Base-by-base conservation (phyloP, 2,113 vertebrate genomes). In the Axis porcinus region DNA sequence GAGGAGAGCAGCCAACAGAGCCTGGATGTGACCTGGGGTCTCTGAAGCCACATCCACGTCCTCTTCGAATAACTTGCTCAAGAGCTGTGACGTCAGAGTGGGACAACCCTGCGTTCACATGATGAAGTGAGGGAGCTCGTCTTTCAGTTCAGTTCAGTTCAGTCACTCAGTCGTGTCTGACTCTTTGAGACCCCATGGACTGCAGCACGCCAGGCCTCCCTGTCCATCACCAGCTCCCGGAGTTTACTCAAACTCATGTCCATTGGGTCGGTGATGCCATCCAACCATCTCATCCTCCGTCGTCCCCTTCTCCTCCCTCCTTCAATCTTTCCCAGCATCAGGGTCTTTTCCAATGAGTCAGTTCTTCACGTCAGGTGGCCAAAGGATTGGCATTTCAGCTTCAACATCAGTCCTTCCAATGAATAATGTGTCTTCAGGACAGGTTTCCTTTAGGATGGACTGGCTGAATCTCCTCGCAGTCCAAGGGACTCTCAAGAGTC, bases 11-110 rank as follows among this genome's bases (percentile, higher is more conserved):
- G 25, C 17, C 40, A 28, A 6, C 47, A 13, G 33, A 58, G 52
- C 25, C 23, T 16, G 28, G n/a, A 12, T 1, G 1, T n/a, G 47
- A 55, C 11, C 58, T 19, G 45, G 45, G 28, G 27, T 52, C 67
- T 54, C 30, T n/a, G 54, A 50, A 15, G 25, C 23, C 30, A n/a
- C 4, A 3, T 17, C 3, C 0, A 3, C 7, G 2, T 11, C 9
- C 40, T 43, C 60, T n/a, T 23, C 13, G 14, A 8, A 12, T 23
- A 12, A 1, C 19, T 2, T 8, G 33, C 64, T 89, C 25, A 17
- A 9, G 25, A 58, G 1, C 21, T 8, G 1, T 19, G 36, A 40
- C 2, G 2, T 47, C 3, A 30, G 58, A 43, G 21, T 8, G 50
- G 54, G 23, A n/a, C 12, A 43, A 54, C 28, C 5, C 28, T 3